Base-by-base conservation (phyloP, 2,888 invertebrate genomes). In the Automeris io region DNA sequence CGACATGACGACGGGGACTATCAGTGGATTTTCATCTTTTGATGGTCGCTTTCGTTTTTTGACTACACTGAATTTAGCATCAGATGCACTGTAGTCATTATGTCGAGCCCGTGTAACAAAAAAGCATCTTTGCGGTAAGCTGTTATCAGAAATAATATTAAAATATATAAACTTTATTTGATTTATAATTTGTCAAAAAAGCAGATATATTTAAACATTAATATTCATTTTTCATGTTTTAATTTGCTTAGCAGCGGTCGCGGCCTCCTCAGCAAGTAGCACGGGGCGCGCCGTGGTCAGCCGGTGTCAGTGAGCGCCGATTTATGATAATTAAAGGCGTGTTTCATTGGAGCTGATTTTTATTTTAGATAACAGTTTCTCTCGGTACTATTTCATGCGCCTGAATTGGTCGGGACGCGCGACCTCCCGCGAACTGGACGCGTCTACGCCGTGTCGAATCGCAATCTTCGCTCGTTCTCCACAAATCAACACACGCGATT, bases 251-350 rank as follows among this genome's bases (percentile, higher is more conserved):
- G 18, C 9, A 18, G 11, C 16, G 11, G 11, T 13, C 6, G n/a
- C n/a, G 49, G 58, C 52, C 61, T 62, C 59, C 57, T 61, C 57
- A 52, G 59, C 61, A 57, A 55, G 57, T 47, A 61, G 64, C 56
- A 66, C 69, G 61, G 62, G 75, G 77, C 70, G 75, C 72, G 73
- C 71, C 73, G 71, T 74, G 75, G 65, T 73, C 75, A 70, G 60
- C 51, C 70, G 68, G 61, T 70, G 82, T 78, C 83, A 76, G 75
- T 70, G 62, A 66, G 57, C 67, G 71, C 75, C 81, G 83, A 86
- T 86, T 86, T 86, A 86, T 83, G 82, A 82, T 86, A 85, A 86
- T 86, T 83, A 82, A 86, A 86, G 82, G 73, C 85, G 77, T 82
- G 85, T 82, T 83, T 81, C 83, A 82, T 77, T 73, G 79, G 75